These are phyloP conservation scores for Callithrix jacchus DNA, from an alignment of 2,113 vertebrate species.

Conservation along the genomic window DNA sequence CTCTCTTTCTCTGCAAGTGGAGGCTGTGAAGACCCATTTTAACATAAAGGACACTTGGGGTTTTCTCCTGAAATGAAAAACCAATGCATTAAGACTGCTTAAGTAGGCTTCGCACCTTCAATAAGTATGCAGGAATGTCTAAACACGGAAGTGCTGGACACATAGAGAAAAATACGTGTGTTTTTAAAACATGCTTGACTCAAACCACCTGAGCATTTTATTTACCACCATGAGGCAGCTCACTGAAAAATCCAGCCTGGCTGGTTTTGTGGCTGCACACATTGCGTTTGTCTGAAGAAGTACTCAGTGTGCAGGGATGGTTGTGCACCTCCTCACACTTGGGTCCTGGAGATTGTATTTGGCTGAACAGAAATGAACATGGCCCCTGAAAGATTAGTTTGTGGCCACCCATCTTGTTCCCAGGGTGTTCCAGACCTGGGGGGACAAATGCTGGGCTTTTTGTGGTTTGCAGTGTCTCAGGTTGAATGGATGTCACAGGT, in stretches of 20 bases:
- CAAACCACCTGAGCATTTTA: background rate
- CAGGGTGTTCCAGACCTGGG: background rate
- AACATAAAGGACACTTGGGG: background rate
- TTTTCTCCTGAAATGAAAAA: background rate
- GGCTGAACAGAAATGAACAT: background rate
- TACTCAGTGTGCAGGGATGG: accelerated
- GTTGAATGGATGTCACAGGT: accelerated
- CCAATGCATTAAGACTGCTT: background rate
- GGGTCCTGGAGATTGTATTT: background rate
- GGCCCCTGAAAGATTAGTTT: background rate
- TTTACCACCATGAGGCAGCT: background rate
- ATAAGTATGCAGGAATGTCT: background rate
- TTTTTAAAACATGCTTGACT: background rate
- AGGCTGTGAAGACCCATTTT: background rate
- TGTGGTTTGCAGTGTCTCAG: accelerated
- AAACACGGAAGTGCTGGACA: accelerated
- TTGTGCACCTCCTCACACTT: background rate
- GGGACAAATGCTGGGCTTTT: accelerated
- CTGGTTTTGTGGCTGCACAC: too few relatives aligned
- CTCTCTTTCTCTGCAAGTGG: background rate
- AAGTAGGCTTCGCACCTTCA: accelerated
- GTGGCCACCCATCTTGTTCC: background rate
- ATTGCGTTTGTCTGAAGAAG: background rate
- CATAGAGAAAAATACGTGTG: accelerated
- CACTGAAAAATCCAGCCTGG: accelerated